A percentile compares a stretch with the other conserved stretches of the same genome.
These are phyloP conservation scores for Scaeva pyrastri DNA, from an alignment of 2,888 invertebrate genomes.

Conservation along the genomic window DNA sequence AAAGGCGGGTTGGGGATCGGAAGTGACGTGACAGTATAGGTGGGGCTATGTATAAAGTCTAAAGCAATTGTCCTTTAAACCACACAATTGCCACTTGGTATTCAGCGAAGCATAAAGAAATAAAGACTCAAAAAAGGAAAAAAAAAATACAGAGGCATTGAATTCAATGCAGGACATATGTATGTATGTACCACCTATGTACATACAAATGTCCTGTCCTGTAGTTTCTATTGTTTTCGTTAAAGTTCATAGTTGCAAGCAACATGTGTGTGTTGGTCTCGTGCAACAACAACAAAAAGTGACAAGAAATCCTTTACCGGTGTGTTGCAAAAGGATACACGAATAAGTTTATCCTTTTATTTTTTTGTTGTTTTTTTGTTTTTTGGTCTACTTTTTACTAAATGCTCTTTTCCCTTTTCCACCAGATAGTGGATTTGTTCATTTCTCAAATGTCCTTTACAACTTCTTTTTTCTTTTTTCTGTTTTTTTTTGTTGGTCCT, in stretches of 20 bases:
- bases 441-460: constrained; percentile 61
- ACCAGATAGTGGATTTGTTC: constrained; percentile 45
- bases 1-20: background rate
- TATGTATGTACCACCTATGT: background rate
- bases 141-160: constrained; percentile 37
- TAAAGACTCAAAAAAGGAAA: background rate
- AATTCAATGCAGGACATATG: constrained; percentile 28
- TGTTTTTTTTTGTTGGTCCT: constrained; percentile 8
- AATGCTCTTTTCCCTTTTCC: constrained; percentile 18
- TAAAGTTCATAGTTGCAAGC: constrained; percentile 63
- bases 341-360: background rate
- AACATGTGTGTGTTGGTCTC: constrained; percentile 47
- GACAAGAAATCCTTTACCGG: constrained; percentile 12
- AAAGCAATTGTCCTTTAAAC: constrained; percentile 42
- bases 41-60: constrained; percentile 2
- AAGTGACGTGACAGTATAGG: background rate
- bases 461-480: constrained; percentile 12
- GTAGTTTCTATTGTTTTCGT: constrained; percentile 59
- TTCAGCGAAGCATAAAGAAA: constrained; percentile 50
- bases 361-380: background rate
- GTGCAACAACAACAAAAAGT: background rate
- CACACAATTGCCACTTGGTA: constrained; percentile 60
- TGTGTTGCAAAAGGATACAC: constrained; percentile 35
- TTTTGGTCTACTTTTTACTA: constrained; percentile 15
- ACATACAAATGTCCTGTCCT: constrained; percentile 50